Base-by-base conservation (phyloP, 2,797 vertebrate genomes). In the Hydrocynus forskahlii region DNA sequence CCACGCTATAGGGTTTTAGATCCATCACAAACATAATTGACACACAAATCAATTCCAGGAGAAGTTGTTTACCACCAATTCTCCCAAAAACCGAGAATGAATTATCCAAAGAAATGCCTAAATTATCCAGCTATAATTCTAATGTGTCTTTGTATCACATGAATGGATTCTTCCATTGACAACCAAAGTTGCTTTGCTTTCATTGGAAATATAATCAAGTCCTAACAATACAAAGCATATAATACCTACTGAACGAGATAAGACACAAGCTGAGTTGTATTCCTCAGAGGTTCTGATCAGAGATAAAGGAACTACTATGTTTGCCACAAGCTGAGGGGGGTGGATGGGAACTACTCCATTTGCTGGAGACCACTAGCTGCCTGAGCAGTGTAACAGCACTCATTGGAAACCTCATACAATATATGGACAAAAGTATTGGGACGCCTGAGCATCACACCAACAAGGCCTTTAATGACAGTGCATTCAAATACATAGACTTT, bases 361-460 rank as follows among this genome's bases (percentile, higher is more conserved):
- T 38, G 54, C 21, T 52, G 64, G 50, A 60, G 62, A 76, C 29
- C 67, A n/a, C 43, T 60, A 54, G 54, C 50, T 38, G 72, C 21
- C 63, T 75, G 52, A 74, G 40, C 17, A 12, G 60, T 78, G 66
- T 72, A 81, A 72, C 71, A 78, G 66, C 23, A 60, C 59, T 70
- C n/a, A 50, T 19, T 62, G 19, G 7, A 79, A 45, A 23, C 29
- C 21, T 8, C 40, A 54, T 38, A 62, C 38, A 77, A n/a, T 19
- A 43, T 7, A 68, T 29, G 3, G 3, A 29, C 29, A 29, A 29
- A 29, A 29, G n/a, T 29, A 29, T 29, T 29, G 29, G 29, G 29
- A 29, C 3, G 29, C 29, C 29, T 29, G 29, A 29, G 1, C 29
- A 29, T 29, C 3, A 29, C 29, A 29, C 29, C 29, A 29, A 29